Conservation (phyloP, 2,797 vertebrate species). For the Sebastes reedi region DNA sequence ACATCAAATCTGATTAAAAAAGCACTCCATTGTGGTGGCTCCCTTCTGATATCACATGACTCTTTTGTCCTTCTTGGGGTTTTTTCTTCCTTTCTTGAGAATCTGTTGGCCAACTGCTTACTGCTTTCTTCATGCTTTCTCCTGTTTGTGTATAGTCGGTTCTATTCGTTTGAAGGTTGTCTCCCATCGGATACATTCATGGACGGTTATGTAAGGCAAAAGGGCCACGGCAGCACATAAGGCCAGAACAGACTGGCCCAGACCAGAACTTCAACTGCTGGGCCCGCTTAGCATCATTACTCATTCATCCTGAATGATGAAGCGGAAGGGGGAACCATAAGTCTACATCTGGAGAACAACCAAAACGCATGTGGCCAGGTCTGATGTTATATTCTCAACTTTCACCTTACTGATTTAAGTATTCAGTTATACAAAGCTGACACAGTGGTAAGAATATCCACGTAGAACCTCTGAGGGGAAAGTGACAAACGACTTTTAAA, state of each 20-base stretch:
- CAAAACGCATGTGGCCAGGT: constrained; percentile 15
- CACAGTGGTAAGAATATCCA: neutral
- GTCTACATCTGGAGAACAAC: constrained; percentile 25
- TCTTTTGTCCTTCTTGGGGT: neutral
- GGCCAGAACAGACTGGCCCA: constrained; percentile 13
- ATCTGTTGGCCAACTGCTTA: neutral
- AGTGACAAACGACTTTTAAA: constrained; percentile 24
- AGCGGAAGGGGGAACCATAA: constrained; percentile 6
- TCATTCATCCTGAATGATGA: constrained; percentile 28
- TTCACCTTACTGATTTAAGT: constrained; percentile 8
- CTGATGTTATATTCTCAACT: constrained; percentile 35
- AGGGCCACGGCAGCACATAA: neutral
- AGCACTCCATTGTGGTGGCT: neutral
- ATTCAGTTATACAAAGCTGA: neutral
- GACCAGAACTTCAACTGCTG: constrained; percentile 15
- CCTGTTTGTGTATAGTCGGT: neutral
- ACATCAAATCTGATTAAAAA: neutral
- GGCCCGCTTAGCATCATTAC: constrained; percentile 22
- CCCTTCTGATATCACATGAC: neutral
- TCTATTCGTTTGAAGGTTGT: neutral
- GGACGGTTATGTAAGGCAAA: constrained; percentile 14
- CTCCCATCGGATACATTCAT: constrained; percentile 1
- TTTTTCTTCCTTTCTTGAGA: neutral
- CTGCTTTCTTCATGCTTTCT: neutral
- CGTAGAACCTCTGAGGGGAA: neutral